These are phyloP conservation scores for Lytechinus variegatus DNA, from an alignment of 35 echinoderm and acorn worm genomes.

Conservation along the genomic window DNA sequence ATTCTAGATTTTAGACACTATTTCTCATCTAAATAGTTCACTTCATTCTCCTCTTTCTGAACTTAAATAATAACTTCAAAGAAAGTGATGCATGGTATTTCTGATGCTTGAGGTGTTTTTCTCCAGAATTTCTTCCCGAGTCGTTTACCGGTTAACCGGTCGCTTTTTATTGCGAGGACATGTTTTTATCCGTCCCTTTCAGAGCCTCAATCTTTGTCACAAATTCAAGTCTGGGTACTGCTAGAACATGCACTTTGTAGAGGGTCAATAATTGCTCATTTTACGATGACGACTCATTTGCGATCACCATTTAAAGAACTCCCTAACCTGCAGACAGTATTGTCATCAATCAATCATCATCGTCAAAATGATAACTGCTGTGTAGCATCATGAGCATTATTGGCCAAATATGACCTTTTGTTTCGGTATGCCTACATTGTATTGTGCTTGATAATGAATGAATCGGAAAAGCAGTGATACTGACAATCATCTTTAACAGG, in stretches of 20 bases:
- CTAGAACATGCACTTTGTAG: not conserved
- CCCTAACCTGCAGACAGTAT: not conserved
- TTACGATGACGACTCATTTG: not conserved
- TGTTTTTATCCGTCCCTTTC: not conserved
- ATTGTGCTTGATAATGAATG: not conserved
- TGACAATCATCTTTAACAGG: not conserved
- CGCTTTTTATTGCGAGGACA: not conserved
- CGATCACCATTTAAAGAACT: not conserved
- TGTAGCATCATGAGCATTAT: not conserved
- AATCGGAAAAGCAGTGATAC: not conserved
- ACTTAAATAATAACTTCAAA: not conserved
- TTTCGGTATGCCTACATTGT: not conserved
- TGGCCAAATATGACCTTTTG: not conserved
- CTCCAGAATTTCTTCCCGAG: not conserved
- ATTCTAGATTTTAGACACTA: not conserved
- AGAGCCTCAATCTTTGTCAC: not conserved
- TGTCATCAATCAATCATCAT: not conserved
- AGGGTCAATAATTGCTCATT: constrained; percentile 9
- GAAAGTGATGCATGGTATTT: not conserved
- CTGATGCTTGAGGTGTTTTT: not conserved
- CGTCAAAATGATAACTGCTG: not conserved
- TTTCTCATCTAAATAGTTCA: not conserved
- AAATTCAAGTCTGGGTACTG: not conserved
- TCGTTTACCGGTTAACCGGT: not conserved
- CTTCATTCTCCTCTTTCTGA: not conserved